Evolutionary conservation across 1,140 invertebrate species (phyloP), one percentile per base, ranked within the genome.

Genomic region (Sipha flava): DNA sequence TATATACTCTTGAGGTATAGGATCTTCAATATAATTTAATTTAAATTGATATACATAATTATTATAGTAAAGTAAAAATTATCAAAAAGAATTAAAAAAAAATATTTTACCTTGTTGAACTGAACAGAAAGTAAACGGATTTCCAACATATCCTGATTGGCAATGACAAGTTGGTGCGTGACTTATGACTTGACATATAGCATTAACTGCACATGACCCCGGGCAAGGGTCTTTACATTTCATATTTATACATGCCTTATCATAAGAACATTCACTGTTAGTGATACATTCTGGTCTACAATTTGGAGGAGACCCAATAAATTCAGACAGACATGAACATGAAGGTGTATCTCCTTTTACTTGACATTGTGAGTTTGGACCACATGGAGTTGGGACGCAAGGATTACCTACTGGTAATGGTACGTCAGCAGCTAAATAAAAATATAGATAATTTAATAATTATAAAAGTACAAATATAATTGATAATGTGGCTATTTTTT

Each of bases 131-230:
- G 87, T 86, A 81, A 91, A 91, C 9, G 92, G 90, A 87, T 93
- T 90, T 57, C 91, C 91, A 47, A 86, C 88, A 82, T 87, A 91
- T 52, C 89, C 90, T 81, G 83, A 82, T 47, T 87, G 85, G 82
- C 92, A 93, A 73, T 87, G 88, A 84, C 92, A 93, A 59, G 89
- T 90, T 0, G 92, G 89, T 47, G 90, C 89, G 82, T 93, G 92
- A 85, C 90, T 92, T 47, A 91, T 86, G 4, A 92, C 90, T 82
- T 88, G 87, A 83, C 92, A 94, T 72, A 88, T 85, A 12, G 92
- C 90, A 83, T 92, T 90, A 2, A 87, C 82, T 34, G 91, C 92
- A 84, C 92, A 93, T 37, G 90, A 89, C 59, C 90, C 90, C 14
- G 87, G 86, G 83, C 91, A 92, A 45, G 90, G 90, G 83, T 92